phyloP scores from a whole-genome alignment of 2,797 vertebrate species.

The Clamator glandarius region DNA sequence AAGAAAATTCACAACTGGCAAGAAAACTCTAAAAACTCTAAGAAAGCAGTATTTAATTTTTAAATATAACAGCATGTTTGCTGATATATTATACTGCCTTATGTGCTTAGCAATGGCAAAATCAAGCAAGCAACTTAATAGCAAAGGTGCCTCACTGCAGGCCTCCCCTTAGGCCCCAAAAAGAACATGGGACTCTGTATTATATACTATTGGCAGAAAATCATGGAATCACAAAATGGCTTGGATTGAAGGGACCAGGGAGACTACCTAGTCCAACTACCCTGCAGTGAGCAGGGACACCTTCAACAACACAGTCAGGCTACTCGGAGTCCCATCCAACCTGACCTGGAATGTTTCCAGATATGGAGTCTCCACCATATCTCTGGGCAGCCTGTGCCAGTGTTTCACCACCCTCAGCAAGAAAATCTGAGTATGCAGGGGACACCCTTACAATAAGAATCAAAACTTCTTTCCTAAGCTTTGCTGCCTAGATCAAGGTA shows the following conservation, averaged over 20 bases:
- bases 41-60: neutral
- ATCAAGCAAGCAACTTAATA: neutral
- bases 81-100: neutral
- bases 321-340: too few species aligned
- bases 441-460: neutral
- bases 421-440: neutral
- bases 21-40: neutral
- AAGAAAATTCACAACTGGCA: neutral
- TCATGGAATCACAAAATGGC: too few species aligned
- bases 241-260: too few species aligned
- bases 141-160: neutral
- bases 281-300: too few species aligned
- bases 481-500: neutral
- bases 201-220: neutral
- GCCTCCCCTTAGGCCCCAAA: neutral
- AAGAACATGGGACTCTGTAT: fast-evolving
- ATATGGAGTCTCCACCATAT: too few species aligned
- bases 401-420: too few species aligned
- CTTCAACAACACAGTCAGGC: too few species aligned
- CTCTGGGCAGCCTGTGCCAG: too few species aligned
- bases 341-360: too few species aligned
- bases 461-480: neutral
- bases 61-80: neutral
- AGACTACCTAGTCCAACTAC: too few species aligned
- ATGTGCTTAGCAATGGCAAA: neutral